These are phyloP conservation scores for Sylvietta virens DNA, from an alignment of 2,113 vertebrate species.

Conservation along the genomic window DNA sequence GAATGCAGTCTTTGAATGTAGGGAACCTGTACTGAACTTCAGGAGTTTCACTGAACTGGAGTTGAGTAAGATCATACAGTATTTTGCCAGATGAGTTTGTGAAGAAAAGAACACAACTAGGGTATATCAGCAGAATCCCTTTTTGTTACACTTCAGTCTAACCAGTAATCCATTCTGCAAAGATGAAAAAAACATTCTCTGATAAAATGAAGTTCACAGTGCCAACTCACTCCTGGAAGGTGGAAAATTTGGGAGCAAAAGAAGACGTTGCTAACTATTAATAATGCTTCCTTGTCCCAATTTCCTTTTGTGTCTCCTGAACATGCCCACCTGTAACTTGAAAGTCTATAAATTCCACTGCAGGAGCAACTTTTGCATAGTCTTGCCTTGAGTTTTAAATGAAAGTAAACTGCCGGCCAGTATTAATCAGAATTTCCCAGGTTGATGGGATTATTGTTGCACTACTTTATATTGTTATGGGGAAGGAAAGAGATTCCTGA, in stretches of 20 bases:
- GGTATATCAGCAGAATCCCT: not conserved
- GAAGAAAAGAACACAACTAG: not conserved
- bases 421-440: not conserved
- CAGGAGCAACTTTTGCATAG: not conserved
- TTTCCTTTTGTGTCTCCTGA: not conserved
- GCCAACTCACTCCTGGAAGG: not conserved
- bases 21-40: not conserved
- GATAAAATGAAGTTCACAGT: not conserved
- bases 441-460: not conserved
- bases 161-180: conserved; percentile 23
- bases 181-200: not conserved
- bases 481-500: not conserved
- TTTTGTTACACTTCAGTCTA: not conserved
- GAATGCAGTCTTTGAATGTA: not conserved
- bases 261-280: not conserved
- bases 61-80: not conserved
- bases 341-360: not conserved
- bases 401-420: not conserved
- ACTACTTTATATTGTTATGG: not conserved
- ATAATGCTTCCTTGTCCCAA: not conserved
- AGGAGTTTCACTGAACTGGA: not conserved
- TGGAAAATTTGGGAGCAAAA: not conserved
- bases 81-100: not conserved
- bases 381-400: not conserved
- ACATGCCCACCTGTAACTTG: not conserved